A percentile compares a stretch with the other conserved stretches of the same genome.
Evolutionary conservation across 2,797 vertebrate genomes (phyloP).

Genomic region (Dromococcyx pavoninus): DNA sequence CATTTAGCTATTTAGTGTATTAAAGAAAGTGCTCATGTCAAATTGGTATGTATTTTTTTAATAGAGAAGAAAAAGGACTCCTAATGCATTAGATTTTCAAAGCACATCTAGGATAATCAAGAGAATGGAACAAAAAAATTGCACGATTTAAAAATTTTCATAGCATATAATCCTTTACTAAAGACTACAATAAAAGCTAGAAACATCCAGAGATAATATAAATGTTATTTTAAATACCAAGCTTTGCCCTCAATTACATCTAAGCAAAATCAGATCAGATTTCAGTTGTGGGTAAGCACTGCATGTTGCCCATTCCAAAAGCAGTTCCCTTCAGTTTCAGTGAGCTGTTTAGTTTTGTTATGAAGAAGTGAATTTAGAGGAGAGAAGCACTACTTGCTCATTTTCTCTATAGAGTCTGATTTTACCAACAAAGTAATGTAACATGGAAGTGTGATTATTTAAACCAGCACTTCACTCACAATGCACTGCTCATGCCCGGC

Average conservation of each 20-base stretch:
- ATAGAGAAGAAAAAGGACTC: background rate
- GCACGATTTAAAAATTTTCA: background rate
- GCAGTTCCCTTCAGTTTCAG: slow-evolving; percentile 35
- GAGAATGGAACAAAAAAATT: background rate
- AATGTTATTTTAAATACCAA: slow-evolving; percentile 60
- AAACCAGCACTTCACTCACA: slow-evolving; percentile 63
- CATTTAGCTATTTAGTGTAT: background rate
- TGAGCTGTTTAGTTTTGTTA: slow-evolving; percentile 54
- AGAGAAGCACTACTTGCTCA: slow-evolving; percentile 44
- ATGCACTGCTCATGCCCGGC: slow-evolving; percentile 62
- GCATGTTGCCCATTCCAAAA: slow-evolving; percentile 4
- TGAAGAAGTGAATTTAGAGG: slow-evolving; percentile 44
- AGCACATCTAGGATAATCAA: background rate
- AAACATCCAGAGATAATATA: slow-evolving; percentile 21
- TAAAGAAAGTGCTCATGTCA: background rate
- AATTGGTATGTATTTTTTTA: background rate
- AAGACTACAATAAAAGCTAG: background rate
- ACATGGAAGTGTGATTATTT: slow-evolving; percentile 71
- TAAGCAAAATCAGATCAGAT: slow-evolving; percentile 37
- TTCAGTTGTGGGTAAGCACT: slow-evolving; percentile 15
- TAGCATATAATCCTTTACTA: background rate
- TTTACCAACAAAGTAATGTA: slow-evolving; percentile 74
- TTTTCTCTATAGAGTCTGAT: slow-evolving; percentile 63
- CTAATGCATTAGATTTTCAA: slow-evolving; percentile 2
- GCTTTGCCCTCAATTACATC: slow-evolving; percentile 49